Conservation (phyloP, 2,888 invertebrate genomes). For the Leucoptera coffeella region DNA sequence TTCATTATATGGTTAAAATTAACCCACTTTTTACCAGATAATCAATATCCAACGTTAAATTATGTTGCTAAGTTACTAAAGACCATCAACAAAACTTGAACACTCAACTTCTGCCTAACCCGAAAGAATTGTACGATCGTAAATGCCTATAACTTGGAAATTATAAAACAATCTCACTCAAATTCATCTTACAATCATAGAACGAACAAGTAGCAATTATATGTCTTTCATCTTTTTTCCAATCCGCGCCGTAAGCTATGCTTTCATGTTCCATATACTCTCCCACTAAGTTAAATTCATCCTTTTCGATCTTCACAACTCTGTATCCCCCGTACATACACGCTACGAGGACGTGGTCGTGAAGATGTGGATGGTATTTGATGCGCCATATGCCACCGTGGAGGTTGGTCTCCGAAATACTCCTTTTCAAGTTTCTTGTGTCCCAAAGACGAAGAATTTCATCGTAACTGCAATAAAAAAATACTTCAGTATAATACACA, state of each 20-base stretch:
- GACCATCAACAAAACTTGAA: no score
- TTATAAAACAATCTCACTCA: constrained; percentile 44
- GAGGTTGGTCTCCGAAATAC: constrained; percentile 53
- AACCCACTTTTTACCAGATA: no score
- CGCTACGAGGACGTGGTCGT: constrained; percentile 62
- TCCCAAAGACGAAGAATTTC: constrained; percentile 81
- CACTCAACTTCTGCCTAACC: no score
- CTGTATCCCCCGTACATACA: constrained; percentile 88
- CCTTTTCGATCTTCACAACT: constrained; percentile 22
- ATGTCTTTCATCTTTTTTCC: constrained; percentile 39
- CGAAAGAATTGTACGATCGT: no score
- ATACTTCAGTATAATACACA: no score
- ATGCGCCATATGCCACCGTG: constrained; percentile 86
- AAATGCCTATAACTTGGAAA: no score
- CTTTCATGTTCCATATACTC: constrained; percentile 73
- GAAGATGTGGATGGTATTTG: constrained; percentile 68
- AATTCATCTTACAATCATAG: constrained; percentile 68
- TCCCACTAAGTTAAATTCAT: constrained; percentile 26
- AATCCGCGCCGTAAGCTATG: constrained; percentile 86
- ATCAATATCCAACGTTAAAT: no score
- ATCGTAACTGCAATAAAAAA: constrained; percentile 66
- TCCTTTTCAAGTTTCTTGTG: constrained; percentile 58
- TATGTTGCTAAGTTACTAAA: no score
- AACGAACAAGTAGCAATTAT: constrained; percentile 73
- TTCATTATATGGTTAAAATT: no score